Evolutionary conservation across 2,113 vertebrate genomes (phyloP).

Genomic region (Cercopithecus mona): DNA sequence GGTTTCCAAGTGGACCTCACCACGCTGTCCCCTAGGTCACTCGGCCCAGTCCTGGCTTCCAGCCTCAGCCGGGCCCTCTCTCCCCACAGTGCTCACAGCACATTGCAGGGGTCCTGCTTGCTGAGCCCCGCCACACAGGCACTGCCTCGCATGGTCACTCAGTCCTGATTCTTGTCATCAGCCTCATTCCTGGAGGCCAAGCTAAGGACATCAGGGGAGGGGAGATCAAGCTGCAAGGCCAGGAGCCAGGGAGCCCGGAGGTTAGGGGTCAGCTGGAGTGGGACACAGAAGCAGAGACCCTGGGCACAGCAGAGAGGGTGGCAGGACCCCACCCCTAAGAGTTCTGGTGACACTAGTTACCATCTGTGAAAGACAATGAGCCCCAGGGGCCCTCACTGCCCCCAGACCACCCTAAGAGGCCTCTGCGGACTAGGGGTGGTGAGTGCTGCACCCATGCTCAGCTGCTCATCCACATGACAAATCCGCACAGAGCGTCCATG

Average conservation of each 20-base stretch:
- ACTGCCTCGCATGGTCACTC: not conserved
- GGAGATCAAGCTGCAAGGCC: not conserved
- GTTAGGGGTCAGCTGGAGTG: not conserved
- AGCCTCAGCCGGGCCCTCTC: not conserved
- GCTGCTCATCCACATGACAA: not conserved
- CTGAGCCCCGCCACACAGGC: not conserved
- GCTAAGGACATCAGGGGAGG: not conserved
- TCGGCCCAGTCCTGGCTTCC: not conserved
- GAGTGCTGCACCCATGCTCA: rapidly evolving
- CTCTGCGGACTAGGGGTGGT: not conserved
- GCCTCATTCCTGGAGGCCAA: not conserved
- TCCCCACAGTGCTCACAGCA: no score
- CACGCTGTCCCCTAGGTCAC: not conserved
- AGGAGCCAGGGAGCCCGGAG: rapidly evolving
- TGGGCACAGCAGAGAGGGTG: not conserved
- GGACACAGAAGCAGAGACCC: not conserved
- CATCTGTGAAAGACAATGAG: not conserved
- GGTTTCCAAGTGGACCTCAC: not conserved
- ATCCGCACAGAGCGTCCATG: no score
- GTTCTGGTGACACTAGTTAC: not conserved
- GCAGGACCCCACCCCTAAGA: not conserved
- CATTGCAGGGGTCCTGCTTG: not conserved
- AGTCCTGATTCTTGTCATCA: not conserved
- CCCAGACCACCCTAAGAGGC: not conserved
- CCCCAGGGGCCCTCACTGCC: not conserved